Evolutionary conservation across 2,888 invertebrate species (phyloP).

Genomic region (Trypoxylon attenuatum): DNA sequence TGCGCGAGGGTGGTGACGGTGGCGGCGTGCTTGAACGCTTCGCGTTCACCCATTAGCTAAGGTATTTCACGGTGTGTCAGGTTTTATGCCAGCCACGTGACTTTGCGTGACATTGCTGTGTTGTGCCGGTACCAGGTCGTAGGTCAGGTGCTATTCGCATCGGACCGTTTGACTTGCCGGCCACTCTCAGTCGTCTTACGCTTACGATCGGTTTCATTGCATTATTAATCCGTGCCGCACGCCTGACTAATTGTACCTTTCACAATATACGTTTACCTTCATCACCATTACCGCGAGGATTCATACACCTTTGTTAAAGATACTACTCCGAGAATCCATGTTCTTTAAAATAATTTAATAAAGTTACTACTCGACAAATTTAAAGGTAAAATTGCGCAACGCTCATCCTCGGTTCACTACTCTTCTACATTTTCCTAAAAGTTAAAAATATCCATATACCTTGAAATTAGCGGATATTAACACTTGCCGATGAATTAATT

Average conservation of each 20-base stretch:
- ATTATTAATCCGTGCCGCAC: slow-evolving; percentile 20
- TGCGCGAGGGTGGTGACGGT: slow-evolving; percentile 39
- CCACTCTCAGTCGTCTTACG: slow-evolving; percentile 38
- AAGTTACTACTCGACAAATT: no score
- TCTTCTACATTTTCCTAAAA: no score
- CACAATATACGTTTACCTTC: no score
- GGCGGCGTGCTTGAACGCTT: slow-evolving; percentile 59
- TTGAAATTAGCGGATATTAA: no score
- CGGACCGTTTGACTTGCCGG: slow-evolving; percentile 41
- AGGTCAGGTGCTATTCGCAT: slow-evolving; percentile 63
- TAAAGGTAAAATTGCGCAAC: no score
- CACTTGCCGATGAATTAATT: no score
- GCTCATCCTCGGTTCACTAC: no score
- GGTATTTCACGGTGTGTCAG: slow-evolving; percentile 72
- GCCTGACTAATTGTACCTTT: not conserved
- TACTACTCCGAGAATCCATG: no score
- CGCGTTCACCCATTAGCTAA: slow-evolving; percentile 67
- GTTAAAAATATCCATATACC: no score
- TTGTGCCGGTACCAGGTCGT: slow-evolving; percentile 57
- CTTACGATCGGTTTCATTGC: slow-evolving; percentile 48
- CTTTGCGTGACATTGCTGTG: slow-evolving; percentile 62
- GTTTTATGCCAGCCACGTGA: slow-evolving; percentile 71
- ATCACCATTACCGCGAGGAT: no score
- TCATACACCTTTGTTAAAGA: no score
- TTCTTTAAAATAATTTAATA: no score